Base-by-base conservation (phyloP, 2,113 vertebrate species). In the Amia ocellicauda region DNA sequence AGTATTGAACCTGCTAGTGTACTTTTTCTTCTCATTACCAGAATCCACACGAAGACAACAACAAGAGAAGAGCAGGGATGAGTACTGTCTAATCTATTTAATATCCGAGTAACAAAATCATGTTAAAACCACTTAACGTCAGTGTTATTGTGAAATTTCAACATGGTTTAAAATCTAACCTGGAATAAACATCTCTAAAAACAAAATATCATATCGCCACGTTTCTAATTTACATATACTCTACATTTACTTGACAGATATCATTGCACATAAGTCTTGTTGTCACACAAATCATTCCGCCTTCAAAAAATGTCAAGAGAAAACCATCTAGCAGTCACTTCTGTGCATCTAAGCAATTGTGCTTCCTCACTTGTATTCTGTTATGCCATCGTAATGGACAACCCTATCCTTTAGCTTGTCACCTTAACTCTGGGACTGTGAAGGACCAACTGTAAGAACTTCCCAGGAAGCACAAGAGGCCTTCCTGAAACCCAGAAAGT, bases 41-140 rank as follows among this genome's bases (percentile, higher is more conserved):
- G n/a, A n/a, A n/a, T n/a, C n/a, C n/a, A 50, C 27, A 40, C 58
- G 70, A 76, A 82, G 74, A 74, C 69, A 36, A 23, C n/a, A 47
- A 60, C 7, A 27, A 60, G 68, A 66, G 68, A 49, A 61, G 62
- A 64, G 72, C 69, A 71, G 58, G 65, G 72, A 72, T 72, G 77
- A 79, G 60, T 69, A 74, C 68, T 74, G 62, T n/a, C 69, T 70
- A 78, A 77, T 82, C 80, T 80, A 75, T 74, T 76, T 77, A 62
- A 62, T 75, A 79, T 83, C 73, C 76, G 63, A 75, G 66, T 67
- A 82, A 85, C 76, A 81, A 85, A 81, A 69, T 55, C 66, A 22
- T 4, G 43, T 57, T 66, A 40, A 42, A 31, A 67, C 11, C 5
- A 11, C 11, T 36, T 36, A 36, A 2, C 31, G 5, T 36, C 1